Percentiles rank a stretch among this genome's conserved stretches.
Evolutionary conservation across 1,140 invertebrate genomes (phyloP).

Genomic region (Eriocheir sinensis): DNA sequence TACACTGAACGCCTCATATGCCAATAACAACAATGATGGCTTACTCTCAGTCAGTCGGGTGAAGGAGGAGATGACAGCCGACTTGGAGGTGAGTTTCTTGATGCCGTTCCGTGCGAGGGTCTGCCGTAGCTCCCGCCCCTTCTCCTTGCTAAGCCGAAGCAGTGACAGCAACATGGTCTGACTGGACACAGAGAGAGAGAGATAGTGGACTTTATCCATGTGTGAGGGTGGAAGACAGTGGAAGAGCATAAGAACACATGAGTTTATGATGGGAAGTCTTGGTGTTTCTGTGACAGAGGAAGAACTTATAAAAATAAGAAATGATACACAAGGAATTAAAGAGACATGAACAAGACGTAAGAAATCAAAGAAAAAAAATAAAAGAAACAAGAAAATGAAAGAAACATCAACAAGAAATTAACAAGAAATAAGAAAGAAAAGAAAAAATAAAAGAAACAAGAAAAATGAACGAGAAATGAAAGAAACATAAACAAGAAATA

Average conservation of each 20-base stretch:
- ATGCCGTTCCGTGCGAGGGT: conserved; percentile 59
- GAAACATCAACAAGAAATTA: no score
- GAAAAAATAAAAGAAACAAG: no score
- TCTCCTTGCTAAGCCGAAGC: conserved; percentile 62
- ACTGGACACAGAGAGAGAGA: neutral
- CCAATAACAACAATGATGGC: no score
- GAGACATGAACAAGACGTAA: neutral
- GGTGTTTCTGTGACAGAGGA: neutral
- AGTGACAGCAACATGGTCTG: conserved; percentile 65
- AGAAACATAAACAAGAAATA: no score
- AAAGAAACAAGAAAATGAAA: no score
- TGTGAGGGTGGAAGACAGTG: neutral
- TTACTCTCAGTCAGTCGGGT: conserved; percentile 64
- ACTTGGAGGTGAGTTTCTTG: conserved; percentile 59
- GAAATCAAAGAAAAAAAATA: neutral
- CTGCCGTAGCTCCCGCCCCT: conserved; percentile 47
- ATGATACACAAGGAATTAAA: neutral
- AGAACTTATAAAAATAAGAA: neutral
- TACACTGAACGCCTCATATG: no score
- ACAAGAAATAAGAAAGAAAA: no score
- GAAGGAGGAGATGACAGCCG: conserved; percentile 67
- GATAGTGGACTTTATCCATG: neutral
- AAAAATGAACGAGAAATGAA: no score
- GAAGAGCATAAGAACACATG: neutral
- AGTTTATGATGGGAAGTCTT: neutral